A percentile compares a stretch with the other conserved stretches of the same genome.
phyloP scores from a whole-genome alignment of 2,113 vertebrate genomes.

The Protobothrops flavoviridis region DNA sequence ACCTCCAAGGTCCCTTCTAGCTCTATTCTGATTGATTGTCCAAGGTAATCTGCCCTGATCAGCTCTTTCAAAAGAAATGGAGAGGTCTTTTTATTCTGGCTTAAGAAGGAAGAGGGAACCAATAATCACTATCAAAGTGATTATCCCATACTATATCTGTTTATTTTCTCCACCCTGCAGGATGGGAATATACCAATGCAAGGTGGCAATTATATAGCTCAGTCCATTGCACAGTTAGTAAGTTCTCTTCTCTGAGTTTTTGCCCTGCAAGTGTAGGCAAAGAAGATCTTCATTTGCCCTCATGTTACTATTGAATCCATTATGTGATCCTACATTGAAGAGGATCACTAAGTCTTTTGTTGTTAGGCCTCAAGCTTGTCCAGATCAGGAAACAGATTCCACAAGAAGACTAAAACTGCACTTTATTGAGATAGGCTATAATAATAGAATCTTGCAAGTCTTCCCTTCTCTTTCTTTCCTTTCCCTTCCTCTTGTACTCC shows the following conservation, averaged over 20 bases:
- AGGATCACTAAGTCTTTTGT: background rate
- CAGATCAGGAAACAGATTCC: background rate
- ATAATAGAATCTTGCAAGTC: background rate
- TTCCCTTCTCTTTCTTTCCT: background rate
- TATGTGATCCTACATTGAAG: background rate
- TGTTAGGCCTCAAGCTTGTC: background rate
- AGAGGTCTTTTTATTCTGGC: background rate
- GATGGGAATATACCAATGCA: background rate
- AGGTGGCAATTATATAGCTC: background rate
- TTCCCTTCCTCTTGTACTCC: background rate
- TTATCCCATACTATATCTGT: background rate
- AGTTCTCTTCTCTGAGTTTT: background rate
- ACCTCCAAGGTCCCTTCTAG: background rate
- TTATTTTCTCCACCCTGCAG: background rate
- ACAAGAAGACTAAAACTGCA: background rate
- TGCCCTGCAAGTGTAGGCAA: background rate
- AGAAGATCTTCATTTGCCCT: background rate
- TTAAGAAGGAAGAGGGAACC: background rate
- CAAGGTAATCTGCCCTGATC: background rate
- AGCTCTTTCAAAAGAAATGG: background rate
- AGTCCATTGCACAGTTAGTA: background rate
- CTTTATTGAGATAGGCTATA: background rate
- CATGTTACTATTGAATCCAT: conserved; percentile 3
- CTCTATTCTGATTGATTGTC: background rate
- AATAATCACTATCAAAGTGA: no score